Evolutionary conservation across 2,888 invertebrate species (phyloP).

Genomic region (Acleris cristana): DNA sequence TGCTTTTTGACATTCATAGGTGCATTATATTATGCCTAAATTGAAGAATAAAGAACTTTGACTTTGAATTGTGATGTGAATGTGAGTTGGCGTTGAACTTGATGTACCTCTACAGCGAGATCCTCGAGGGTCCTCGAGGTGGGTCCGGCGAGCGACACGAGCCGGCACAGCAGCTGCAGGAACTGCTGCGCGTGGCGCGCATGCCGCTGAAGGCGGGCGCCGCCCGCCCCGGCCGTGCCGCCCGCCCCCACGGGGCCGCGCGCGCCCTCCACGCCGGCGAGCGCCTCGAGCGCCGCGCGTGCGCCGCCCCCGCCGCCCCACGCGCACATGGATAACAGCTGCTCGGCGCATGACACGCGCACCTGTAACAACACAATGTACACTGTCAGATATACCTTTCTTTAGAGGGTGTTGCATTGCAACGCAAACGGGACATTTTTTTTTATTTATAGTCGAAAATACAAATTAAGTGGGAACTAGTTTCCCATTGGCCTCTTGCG

Average conservation of each 20-base stretch:
- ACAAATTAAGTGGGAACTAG: too few species aligned
- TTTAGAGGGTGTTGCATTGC: too few species aligned
- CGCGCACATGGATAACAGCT: conserved; percentile 92
- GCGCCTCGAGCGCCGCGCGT: conserved; percentile 63
- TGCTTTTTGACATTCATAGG: too few species aligned
- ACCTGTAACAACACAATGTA: conserved; percentile 72
- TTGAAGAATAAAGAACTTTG: too few species aligned
- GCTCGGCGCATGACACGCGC: conserved; percentile 91
- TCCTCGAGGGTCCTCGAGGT: conserved; percentile 87
- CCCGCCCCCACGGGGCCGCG: conserved; percentile 85
- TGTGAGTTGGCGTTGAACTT: too few species aligned
- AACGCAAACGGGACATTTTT: too few species aligned
- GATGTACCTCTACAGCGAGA: conserved; percentile 63
- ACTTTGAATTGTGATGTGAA: too few species aligned
- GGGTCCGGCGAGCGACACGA: conserved; percentile 88
- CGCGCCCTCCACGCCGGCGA: conserved; percentile 81
- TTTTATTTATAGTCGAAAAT: too few species aligned
- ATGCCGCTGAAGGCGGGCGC: conserved; percentile 74
- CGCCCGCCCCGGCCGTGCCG: conserved; percentile 82
- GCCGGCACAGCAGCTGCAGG: conserved; percentile 87
- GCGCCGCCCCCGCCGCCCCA: conserved; percentile 87
- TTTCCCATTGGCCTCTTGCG: too few species aligned
- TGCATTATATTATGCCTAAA: too few species aligned
- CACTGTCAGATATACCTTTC: not conserved
- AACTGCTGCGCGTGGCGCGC: conserved; percentile 91